These are phyloP conservation scores for Monoplex corrugatus DNA, from an alignment of 2,888 invertebrate genomes.

Conservation along the genomic window DNA sequence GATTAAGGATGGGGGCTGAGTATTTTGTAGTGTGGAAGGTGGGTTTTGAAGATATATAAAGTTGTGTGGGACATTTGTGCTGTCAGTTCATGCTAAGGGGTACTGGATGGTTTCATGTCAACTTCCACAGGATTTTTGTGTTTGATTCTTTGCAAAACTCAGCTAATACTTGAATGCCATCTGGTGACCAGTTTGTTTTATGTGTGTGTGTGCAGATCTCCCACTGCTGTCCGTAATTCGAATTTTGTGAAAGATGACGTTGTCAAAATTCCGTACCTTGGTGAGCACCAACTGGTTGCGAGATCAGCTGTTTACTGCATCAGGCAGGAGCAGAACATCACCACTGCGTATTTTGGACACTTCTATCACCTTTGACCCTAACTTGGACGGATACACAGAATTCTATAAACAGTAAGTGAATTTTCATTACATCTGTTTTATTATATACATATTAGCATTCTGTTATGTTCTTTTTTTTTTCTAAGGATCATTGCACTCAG, in stretches of 20 bases:
- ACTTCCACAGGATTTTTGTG: neutral
- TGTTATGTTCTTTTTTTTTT: neutral
- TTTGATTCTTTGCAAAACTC: neutral
- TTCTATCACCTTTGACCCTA: constrained; percentile 60
- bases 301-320: constrained; percentile 56
- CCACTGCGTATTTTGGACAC: constrained; percentile 63
- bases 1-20: too few relatives aligned
- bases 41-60: too few relatives aligned
- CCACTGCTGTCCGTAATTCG: neutral
- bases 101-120: neutral
- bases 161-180: neutral
- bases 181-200: too few relatives aligned
- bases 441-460: neutral
- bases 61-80: neutral
- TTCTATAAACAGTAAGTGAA: constrained; percentile 64
- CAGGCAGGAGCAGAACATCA: constrained; percentile 28
- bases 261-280: constrained; percentile 54
- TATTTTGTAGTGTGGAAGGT: too few relatives aligned
- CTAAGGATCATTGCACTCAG: neutral
- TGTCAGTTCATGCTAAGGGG: neutral
- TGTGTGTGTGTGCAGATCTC: too few relatives aligned
- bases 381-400: constrained; percentile 64
- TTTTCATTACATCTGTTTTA: neutral
- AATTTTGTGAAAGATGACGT: constrained; percentile 33
- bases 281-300: constrained; percentile 67